phyloP scores from a whole-genome alignment of 2,797 vertebrate genomes.

The Tachyglossus aculeatus region DNA sequence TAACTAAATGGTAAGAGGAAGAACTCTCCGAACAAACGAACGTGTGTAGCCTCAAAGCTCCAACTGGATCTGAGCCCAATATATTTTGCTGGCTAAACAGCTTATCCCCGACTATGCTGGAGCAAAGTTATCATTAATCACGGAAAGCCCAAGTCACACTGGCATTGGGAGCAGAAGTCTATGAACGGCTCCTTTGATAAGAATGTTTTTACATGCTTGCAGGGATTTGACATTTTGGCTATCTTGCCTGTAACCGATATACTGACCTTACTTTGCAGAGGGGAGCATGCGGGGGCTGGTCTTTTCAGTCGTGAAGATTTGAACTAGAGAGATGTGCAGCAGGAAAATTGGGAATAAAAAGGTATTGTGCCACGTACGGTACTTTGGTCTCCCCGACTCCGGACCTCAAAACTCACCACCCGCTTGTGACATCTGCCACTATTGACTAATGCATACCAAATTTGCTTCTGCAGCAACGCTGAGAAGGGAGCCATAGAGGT shows the following conservation, averaged over 20 bases:
- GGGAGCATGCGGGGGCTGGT: constrained; percentile 36
- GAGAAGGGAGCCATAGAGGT: not conserved
- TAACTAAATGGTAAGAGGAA: constrained; percentile 32
- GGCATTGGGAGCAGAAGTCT: constrained; percentile 21
- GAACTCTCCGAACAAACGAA: constrained; percentile 42
- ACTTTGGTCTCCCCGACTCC: not conserved
- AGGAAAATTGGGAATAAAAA: constrained; percentile 19
- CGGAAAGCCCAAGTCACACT: constrained; percentile 45
- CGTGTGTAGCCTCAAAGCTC: constrained; percentile 40
- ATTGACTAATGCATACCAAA: not conserved
- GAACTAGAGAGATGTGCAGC: constrained; percentile 18
- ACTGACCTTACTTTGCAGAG: constrained; percentile 27
- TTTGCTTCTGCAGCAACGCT: not conserved
- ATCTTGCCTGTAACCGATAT: constrained; percentile 39
- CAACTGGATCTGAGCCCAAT: constrained; percentile 43
- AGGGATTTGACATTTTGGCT: constrained; percentile 68
- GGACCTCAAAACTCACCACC: constrained; percentile 4
- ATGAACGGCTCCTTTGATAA: constrained; percentile 69
- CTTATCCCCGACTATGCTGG: constrained; percentile 39
- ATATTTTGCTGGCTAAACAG: constrained; percentile 66
- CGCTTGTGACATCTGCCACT: not conserved
- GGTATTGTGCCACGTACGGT: not conserved
- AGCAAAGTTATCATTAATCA: constrained; percentile 61
- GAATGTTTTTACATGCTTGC: constrained; percentile 64
- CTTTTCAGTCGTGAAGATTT: constrained; percentile 46